Evolutionary conservation across 2,888 invertebrate genomes (phyloP), one percentile per base, ranked within the genome.

Genomic region (Himalopsyche tibetana): DNA sequence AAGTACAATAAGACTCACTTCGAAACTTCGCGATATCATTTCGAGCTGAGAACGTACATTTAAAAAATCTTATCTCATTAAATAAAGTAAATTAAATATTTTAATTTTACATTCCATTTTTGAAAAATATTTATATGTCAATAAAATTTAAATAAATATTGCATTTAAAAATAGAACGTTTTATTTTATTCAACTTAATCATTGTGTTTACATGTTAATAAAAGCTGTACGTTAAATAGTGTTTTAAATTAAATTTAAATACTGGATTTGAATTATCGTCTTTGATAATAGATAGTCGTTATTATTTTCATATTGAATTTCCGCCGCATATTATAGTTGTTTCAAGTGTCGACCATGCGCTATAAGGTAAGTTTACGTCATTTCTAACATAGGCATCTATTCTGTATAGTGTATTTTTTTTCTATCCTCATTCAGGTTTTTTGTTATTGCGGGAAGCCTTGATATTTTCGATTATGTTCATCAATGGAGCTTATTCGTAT

Each of bases 361-460:
- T 74, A 74, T 74, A 74, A 74, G 74, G 74, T 74, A 74, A 74
- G 74, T 74, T 74, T 74, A 74, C 74, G 74, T 74, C 74, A 74
- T 74, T 74, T 74, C 74, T 74, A 74, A 36, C 28, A 36, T 38
- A 74, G 28, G 36, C 36, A 74, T 74, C 74, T 38, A 36, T 74
- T 38, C 74, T 36, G 74, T 74, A 74, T 9, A 74, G 74, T 19
- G 63, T 63, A 63, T 63, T 19, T 63, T 74, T 74, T 36, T n/a
- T n/a, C n/a, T 74, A 74, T 74, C 5, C 74, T 74, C 74, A 74
- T 74, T 74, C 74, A 36, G 74, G 74, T 74, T 74, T 63, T 74
- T 74, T 74, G 74, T 36, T 74, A 74, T 36, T 36, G 74, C 74
- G 38, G 38, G 74, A 38, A 74, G 74, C 74, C 74, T 74, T 74